Evolutionary conservation across 2,888 invertebrate species (phyloP).

Genomic region (Macaria liturata): DNA sequence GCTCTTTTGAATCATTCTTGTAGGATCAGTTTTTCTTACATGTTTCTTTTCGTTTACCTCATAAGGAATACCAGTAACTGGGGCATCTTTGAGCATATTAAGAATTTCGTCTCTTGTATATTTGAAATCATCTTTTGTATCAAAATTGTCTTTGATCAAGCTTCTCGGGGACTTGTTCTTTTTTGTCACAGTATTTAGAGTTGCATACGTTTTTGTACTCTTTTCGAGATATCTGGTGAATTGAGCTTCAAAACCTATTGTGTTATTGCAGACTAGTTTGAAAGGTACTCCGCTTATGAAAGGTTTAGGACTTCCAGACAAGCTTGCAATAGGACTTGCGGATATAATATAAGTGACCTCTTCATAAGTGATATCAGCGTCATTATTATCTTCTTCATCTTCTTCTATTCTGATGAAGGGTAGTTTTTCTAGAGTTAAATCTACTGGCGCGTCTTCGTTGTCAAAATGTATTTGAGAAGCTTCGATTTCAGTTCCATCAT

Average conservation of each 20-base stretch:
- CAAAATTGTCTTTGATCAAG: conserved; percentile 53
- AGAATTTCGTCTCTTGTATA: conserved; percentile 70
- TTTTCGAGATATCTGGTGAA: conserved; percentile 67
- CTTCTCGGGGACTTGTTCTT: conserved; percentile 64
- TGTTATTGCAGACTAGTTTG: conserved; percentile 66
- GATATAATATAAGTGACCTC: conserved; percentile 61
- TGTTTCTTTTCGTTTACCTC: conserved; percentile 63
- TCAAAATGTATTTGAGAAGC: conserved; percentile 79
- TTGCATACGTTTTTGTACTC: conserved; percentile 57
- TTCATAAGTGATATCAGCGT: conserved; percentile 32
- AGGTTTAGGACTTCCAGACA: conserved; percentile 56
- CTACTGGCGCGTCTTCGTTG: conserved; percentile 68
- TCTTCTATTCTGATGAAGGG: conserved; percentile 64
- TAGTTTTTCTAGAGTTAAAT: conserved; percentile 65
- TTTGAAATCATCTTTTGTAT: conserved; percentile 52
- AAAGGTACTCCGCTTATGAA: conserved; percentile 70
- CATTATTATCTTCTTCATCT: conserved; percentile 46
- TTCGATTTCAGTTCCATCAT: conserved; percentile 74
- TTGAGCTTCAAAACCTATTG: conserved; percentile 67
- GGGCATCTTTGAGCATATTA: conserved; percentile 76
- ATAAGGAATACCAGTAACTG: conserved; percentile 64
- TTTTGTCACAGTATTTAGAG: conserved; percentile 51
- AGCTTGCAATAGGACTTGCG: conserved; percentile 61
- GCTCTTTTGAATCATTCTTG: conserved; percentile 59
- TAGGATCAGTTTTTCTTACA: conserved; percentile 71